phyloP scores from a whole-genome alignment of 2,113 vertebrate species.

The Cairina moschata region DNA sequence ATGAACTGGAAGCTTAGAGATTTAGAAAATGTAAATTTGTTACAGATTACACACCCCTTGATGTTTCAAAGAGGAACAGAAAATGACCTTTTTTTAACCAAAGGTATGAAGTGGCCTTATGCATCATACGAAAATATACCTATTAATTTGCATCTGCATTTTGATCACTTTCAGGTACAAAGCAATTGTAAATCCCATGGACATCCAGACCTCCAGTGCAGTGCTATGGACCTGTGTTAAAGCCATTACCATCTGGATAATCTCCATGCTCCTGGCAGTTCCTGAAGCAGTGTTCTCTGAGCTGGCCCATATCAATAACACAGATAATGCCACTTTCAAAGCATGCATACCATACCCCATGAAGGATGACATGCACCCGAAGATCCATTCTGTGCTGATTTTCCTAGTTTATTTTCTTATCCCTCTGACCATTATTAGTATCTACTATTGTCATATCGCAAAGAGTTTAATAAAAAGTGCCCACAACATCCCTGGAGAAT shows the following conservation, averaged over 20 bases:
- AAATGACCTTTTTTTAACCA: neutral
- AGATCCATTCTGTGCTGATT: slow-evolving; percentile 92
- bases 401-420: slow-evolving; percentile 94
- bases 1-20: neutral
- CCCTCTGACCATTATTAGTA: slow-evolving; percentile 88
- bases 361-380: slow-evolving; percentile 88
- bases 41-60: neutral
- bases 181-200: slow-evolving; percentile 97
- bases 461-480: slow-evolving; percentile 91
- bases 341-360: slow-evolving; percentile 93
- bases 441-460: slow-evolving; percentile 95
- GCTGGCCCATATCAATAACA: slow-evolving; percentile 80
- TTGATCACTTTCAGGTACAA: slow-evolving; percentile 84
- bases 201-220: slow-evolving; percentile 89
- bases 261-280: slow-evolving; percentile 87
- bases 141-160: neutral
- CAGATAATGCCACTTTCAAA: slow-evolving; percentile 84
- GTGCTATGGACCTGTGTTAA: slow-evolving; percentile 90
- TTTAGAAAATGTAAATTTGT: neutral
- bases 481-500: slow-evolving; percentile 92
- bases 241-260: slow-evolving; percentile 87
- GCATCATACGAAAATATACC: neutral
- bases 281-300: slow-evolving; percentile 93
- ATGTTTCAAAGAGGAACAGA: neutral
- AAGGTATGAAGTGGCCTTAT: neutral